These are phyloP conservation scores for Heliconius himera DNA, from an alignment of 1,140 invertebrate genomes.

Conservation along the genomic window DNA sequence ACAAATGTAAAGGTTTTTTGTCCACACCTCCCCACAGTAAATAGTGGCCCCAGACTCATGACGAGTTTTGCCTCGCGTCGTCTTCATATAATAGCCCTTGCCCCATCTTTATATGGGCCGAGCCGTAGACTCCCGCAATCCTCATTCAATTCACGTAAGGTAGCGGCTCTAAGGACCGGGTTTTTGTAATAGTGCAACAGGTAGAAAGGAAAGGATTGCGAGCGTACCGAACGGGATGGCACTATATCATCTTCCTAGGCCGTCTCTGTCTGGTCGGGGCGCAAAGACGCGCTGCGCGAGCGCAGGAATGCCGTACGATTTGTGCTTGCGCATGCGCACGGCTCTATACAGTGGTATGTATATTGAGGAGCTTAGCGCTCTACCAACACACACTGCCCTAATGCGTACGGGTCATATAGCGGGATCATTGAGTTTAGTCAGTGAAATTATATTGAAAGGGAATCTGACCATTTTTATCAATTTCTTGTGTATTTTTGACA, in stretches of 20 bases:
- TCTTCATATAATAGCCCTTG: conserved; percentile 71
- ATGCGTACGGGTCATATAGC: conserved; percentile 80
- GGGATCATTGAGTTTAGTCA: conserved; percentile 78
- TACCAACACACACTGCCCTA: conserved; percentile 79
- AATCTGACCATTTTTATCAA: conserved; percentile 77
- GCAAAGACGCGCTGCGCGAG: conserved; percentile 49
- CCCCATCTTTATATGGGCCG: conserved; percentile 79
- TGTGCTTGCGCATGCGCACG: conserved; percentile 70
- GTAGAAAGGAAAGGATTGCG: conserved; percentile 80
- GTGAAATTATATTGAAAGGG: conserved; percentile 81
- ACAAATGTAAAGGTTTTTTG: conserved; percentile 63
- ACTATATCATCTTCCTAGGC: conserved; percentile 55
- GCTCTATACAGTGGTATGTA: conserved; percentile 52
- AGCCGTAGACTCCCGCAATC: conserved; percentile 76
- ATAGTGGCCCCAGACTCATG: conserved; percentile 61
- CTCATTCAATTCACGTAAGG: conserved; percentile 79
- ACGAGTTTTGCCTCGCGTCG: conserved; percentile 57
- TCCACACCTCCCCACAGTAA: conserved; percentile 67
- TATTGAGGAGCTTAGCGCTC: conserved; percentile 61
- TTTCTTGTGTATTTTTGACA: conserved; percentile 51
- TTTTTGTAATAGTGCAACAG: conserved; percentile 80
- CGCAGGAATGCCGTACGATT: conserved; percentile 80
- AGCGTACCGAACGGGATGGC: conserved; percentile 61
- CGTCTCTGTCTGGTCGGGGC: conserved; percentile 55
- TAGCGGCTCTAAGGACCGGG: conserved; percentile 79